These are phyloP conservation scores for Folsomia candida DNA, from an alignment of 2,888 invertebrate species.

Conservation along the genomic window DNA sequence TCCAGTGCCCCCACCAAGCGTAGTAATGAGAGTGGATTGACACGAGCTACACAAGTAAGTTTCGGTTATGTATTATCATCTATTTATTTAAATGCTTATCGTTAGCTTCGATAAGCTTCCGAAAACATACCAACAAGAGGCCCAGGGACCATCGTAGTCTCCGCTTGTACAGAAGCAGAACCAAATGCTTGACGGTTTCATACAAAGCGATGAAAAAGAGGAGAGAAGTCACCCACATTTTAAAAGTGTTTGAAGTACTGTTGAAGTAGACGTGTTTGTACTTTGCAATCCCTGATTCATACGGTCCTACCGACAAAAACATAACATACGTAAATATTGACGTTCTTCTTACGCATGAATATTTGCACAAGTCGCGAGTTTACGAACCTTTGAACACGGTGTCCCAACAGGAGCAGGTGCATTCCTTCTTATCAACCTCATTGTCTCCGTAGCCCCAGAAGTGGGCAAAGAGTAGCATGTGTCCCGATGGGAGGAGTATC, in stretches of 20 bases:
- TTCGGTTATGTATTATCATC: too few species aligned
- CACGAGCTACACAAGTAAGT: slow-evolving; percentile 51
- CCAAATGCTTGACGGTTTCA: slow-evolving; percentile 62
- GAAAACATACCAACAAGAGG: slow-evolving; percentile 58
- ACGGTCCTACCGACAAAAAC: slow-evolving; percentile 58
- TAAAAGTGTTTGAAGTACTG: slow-evolving; percentile 63
- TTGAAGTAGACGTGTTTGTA: slow-evolving; percentile 71
- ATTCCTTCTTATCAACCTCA: background rate
- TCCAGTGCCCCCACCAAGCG: slow-evolving; percentile 67
- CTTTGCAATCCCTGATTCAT: slow-evolving; percentile 65
- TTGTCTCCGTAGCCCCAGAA: background rate
- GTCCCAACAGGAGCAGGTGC: slow-evolving; percentile 23
- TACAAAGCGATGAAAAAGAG: slow-evolving; percentile 62
- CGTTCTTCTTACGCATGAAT: background rate
- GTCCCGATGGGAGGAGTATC: slow-evolving; percentile 62
- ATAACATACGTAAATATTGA: background rate
- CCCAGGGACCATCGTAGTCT: slow-evolving; percentile 63
- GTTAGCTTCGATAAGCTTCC: too few species aligned
- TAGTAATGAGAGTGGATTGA: slow-evolving; percentile 68
- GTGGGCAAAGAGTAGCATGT: slow-evolving; percentile 55
- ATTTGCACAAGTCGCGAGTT: background rate
- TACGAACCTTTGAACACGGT: slow-evolving; percentile 22
- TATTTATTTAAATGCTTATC: too few species aligned
- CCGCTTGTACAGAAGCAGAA: slow-evolving; percentile 58
- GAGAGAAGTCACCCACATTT: slow-evolving; percentile 65